Evolutionary conservation across 64 coral and sea anemone genomes (phyloP).

Genomic region (Pocillopora verrucosa): DNA sequence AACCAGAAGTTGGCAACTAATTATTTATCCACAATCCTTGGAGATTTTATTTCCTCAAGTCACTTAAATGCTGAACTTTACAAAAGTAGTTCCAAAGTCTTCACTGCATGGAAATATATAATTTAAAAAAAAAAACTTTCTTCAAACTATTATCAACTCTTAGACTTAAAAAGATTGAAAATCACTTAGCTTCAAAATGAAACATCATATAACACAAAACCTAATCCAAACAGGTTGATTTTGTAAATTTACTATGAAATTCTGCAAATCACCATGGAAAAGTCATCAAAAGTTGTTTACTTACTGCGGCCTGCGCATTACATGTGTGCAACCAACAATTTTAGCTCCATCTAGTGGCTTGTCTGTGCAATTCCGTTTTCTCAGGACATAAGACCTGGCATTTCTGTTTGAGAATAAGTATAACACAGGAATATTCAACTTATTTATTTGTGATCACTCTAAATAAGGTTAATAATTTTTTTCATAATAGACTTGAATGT

Average conservation of each 20-base stretch:
- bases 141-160: not conserved
- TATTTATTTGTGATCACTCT: too few species aligned
- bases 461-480: not conserved
- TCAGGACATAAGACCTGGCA: constrained; percentile 96
- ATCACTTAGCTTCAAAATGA: too few species aligned
- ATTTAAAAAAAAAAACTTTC: not conserved
- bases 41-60: too few species aligned
- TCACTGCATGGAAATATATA: not conserved
- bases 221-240: not conserved
- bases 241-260: not conserved
- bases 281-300: constrained; percentile 21
- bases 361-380: constrained; percentile 98
- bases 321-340: constrained; percentile 99
- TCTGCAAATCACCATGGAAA: not conserved
- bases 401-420: constrained; percentile 68
- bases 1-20: not conserved
- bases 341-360: constrained; percentile 99
- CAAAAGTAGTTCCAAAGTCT: too few species aligned
- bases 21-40: too few species aligned
- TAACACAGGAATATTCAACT: not conserved
- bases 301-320: constrained; percentile 98
- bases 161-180: not conserved
- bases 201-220: too few species aligned
- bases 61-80: not conserved
- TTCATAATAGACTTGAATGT: not conserved